These are phyloP conservation scores for Casuarius casuarius DNA, from an alignment of 2,113 vertebrate genomes.

Conservation along the genomic window DNA sequence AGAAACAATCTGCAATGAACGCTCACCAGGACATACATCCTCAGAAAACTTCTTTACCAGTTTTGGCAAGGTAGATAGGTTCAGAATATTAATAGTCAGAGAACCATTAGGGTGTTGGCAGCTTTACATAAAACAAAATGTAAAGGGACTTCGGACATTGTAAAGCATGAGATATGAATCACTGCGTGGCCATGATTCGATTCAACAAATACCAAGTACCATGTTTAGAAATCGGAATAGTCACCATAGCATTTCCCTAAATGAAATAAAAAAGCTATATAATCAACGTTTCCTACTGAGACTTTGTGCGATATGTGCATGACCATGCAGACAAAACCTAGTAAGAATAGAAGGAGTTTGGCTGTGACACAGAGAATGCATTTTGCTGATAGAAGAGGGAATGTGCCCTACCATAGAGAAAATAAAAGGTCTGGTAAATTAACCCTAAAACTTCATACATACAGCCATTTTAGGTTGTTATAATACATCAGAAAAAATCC, in stretches of 20 bases:
- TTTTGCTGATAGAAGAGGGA: not conserved
- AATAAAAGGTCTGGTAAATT: not conserved
- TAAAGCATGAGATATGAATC: not conserved
- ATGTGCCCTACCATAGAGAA: not conserved
- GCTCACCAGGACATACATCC: not conserved
- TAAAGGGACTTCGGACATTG: not conserved
- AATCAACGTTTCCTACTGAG: not conserved
- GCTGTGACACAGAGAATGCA: not conserved
- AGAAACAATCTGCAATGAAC: not conserved
- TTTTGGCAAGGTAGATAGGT: not conserved
- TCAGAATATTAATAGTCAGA: not conserved
- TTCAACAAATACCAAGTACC: not conserved
- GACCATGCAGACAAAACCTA: not conserved
- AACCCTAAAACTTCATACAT: not conserved
- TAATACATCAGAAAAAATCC: not conserved
- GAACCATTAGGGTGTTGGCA: not conserved
- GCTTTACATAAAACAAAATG: not conserved
- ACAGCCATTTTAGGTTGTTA: fast-evolving
- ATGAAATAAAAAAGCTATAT: not conserved
- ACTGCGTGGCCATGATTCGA: not conserved
- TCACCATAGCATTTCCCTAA: not conserved
- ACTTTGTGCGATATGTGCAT: not conserved
- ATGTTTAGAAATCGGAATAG: not conserved
- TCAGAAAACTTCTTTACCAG: not conserved
- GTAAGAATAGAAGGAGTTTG: not conserved